Percentiles rank a stretch among this genome's conserved stretches.
These are phyloP conservation scores for Arctocebus calabarensis DNA, from an alignment of 2,797 vertebrate genomes.

Conservation along the genomic window DNA sequence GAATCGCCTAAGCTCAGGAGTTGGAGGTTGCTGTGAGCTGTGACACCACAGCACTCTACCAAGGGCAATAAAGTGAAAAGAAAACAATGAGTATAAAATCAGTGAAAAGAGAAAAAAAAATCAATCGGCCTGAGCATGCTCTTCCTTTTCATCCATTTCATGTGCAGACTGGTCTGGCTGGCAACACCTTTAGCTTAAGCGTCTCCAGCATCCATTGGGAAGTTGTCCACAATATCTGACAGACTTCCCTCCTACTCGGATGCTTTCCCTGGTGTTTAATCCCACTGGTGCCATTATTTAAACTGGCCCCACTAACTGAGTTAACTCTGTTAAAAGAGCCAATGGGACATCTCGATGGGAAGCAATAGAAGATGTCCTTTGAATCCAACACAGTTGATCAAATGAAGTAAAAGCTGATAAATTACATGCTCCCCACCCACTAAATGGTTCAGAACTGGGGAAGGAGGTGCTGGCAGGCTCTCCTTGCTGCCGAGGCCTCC, in stretches of 20 bases:
- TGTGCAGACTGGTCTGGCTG: background rate
- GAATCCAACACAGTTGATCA: background rate
- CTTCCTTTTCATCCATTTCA: background rate
- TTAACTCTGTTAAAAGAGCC: background rate
- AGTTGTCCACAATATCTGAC: background rate
- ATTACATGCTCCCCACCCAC: background rate
- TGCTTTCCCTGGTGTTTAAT: background rate
- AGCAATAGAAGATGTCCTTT: background rate
- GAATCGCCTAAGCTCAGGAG: no score
- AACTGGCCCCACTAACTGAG: background rate
- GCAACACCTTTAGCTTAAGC: background rate
- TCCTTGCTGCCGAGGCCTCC: background rate
- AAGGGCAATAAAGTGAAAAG: no score
- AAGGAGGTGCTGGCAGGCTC: background rate
- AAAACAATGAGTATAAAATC: background rate
- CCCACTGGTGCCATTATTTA: background rate
- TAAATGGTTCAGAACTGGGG: background rate
- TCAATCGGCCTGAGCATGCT: fast-evolving
- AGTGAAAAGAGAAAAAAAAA: background rate
- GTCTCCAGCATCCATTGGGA: background rate
- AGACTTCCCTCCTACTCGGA: background rate
- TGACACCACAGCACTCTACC: no score
- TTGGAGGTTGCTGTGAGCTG: no score
- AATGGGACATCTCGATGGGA: background rate
- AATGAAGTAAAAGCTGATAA: background rate